These are phyloP conservation scores for Trichopoda pennipes DNA, from an alignment of 2,888 invertebrate genomes.

Conservation along the genomic window DNA sequence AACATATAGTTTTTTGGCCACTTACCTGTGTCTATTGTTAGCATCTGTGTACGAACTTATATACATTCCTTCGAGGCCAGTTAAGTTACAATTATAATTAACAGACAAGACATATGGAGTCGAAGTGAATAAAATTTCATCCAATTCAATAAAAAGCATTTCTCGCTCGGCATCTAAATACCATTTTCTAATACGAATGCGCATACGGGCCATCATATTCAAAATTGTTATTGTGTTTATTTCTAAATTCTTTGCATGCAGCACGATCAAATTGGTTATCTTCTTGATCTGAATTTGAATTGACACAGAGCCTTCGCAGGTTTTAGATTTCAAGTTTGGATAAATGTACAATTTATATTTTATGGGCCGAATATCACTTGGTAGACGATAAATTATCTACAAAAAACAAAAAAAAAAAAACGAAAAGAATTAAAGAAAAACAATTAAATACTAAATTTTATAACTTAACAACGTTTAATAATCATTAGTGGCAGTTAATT, in stretches of 20 bases:
- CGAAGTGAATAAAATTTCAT: constrained; percentile 75
- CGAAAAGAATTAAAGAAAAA: background rate
- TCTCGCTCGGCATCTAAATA: constrained; percentile 78
- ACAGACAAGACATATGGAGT: constrained; percentile 83
- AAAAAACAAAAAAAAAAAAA: too few species aligned
- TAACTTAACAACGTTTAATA: too few species aligned
- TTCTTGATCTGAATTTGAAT: constrained; percentile 74
- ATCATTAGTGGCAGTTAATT: too few species aligned
- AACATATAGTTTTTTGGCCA: constrained; percentile 46
- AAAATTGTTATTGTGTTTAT: constrained; percentile 75
- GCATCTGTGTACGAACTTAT: constrained; percentile 83
- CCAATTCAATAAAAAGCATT: constrained; percentile 79
- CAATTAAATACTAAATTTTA: background rate
- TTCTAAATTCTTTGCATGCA: constrained; percentile 75
- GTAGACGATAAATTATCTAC: constrained; percentile 77
- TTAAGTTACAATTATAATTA: constrained; percentile 85
- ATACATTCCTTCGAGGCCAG: constrained; percentile 87
- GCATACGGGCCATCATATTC: constrained; percentile 76
- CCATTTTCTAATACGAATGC: constrained; percentile 73
- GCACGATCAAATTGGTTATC: constrained; percentile 75
- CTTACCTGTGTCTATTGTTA: constrained; percentile 81
- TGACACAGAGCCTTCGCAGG: constrained; percentile 74
- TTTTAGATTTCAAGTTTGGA: constrained; percentile 73
- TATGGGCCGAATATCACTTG: constrained; percentile 73
- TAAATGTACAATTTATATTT: constrained; percentile 74